Evolutionary conservation across 2,888 invertebrate genomes (phyloP).

Genomic region (Margaritifera margaritifera): DNA sequence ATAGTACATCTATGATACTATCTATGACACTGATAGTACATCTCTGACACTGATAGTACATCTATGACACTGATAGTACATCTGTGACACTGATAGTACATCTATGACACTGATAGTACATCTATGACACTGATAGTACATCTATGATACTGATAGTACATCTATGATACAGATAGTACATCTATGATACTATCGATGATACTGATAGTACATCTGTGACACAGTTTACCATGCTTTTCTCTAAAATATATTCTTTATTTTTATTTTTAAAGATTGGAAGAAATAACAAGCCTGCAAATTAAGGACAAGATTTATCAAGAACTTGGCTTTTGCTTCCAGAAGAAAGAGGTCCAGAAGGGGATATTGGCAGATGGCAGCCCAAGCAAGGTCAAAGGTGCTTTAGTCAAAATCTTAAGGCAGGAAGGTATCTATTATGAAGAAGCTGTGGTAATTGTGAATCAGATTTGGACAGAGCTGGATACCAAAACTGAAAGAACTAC

Average conservation of each 20-base stretch:
- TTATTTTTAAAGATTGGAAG: slow-evolving; percentile 65
- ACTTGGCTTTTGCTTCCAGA: slow-evolving; percentile 69
- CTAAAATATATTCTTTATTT: slow-evolving; percentile 1
- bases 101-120: too few relatives aligned
- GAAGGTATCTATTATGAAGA: slow-evolving; percentile 64
- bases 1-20: too few relatives aligned
- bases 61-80: too few relatives aligned
- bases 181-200: too few relatives aligned
- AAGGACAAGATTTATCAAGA: slow-evolving; percentile 64
- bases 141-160: too few relatives aligned
- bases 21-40: too few relatives aligned
- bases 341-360: slow-evolving; percentile 54
- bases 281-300: slow-evolving; percentile 67
- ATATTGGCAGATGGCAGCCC: slow-evolving; percentile 72
- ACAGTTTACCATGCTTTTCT: neutral
- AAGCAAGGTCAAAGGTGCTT: slow-evolving; percentile 64
- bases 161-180: too few relatives aligned
- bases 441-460: slow-evolving; percentile 55
- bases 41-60: too few relatives aligned
- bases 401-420: slow-evolving; percentile 65
- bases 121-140: too few relatives aligned
- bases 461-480: slow-evolving; percentile 48
- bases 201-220: too few relatives aligned
- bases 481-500: slow-evolving; percentile 32
- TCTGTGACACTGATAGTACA: too few relatives aligned